Conservation (phyloP, 30 jellyfish, hydroid and myxozoan genomes). For the Mastigias papua region DNA sequence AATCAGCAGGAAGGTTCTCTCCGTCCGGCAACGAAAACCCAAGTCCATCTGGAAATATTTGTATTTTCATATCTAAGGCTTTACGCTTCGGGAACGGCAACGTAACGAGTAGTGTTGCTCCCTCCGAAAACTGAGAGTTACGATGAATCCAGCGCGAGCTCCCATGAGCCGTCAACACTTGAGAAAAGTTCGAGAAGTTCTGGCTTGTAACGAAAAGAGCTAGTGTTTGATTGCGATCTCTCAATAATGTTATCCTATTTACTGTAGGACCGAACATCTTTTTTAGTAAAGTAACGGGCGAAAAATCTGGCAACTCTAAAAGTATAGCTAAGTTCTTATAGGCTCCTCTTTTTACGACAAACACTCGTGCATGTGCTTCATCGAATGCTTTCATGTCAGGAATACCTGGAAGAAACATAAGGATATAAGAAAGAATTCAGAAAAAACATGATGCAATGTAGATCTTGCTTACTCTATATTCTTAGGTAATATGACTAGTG, state of each 20-base stretch:
- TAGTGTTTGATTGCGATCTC: conserved; percentile 95
- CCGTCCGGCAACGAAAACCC: conserved; percentile 94
- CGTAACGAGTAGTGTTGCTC: conserved; percentile 91
- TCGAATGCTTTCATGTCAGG: conserved; percentile 76
- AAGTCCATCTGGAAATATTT: conserved; percentile 83
- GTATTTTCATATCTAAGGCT: conserved; percentile 96
- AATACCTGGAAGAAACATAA: conserved; percentile 46
- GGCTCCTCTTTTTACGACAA: conserved; percentile 74
- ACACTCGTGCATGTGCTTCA: conserved; percentile 76
- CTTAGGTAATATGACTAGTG: too few species aligned
- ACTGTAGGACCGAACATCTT: conserved; percentile 90
- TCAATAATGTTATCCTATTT: conserved; percentile 71
- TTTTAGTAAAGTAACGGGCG: conserved; percentile 90
- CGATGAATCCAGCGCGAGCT: conserved; percentile 97
- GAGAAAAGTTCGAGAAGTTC: conserved; percentile 83
- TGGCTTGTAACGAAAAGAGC: conserved; percentile 86
- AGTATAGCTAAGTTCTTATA: conserved; percentile 79
- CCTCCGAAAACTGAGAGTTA: conserved; percentile 82
- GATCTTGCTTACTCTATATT: too few species aligned
- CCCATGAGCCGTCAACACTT: conserved; percentile 88
- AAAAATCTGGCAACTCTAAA: conserved; percentile 89
- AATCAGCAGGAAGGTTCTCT: conserved; percentile 90
- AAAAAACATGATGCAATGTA: too few species aligned
- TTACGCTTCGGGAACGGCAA: conserved; percentile 95
- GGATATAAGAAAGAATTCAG: not conserved